Conservation (phyloP, 2,888 invertebrate species). For the Lasioglossum villosulum region DNA sequence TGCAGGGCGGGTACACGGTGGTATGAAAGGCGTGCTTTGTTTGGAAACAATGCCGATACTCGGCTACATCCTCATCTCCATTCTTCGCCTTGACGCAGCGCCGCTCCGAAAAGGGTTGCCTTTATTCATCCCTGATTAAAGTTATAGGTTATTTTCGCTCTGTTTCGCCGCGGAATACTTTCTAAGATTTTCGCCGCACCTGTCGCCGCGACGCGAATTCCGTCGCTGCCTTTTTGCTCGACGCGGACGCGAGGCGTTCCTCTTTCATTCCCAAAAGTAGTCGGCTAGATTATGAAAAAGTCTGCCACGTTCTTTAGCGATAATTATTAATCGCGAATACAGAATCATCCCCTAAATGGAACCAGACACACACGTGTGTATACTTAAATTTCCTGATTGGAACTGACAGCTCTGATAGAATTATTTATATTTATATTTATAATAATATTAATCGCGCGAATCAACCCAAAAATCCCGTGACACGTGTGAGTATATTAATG, state of each 20-base stretch:
- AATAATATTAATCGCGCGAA: too few relatives aligned
- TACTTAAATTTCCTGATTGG: neutral
- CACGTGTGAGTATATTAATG: too few relatives aligned
- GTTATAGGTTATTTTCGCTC: slow-evolving; percentile 81
- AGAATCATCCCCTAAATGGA: neutral
- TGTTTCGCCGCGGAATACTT: slow-evolving; percentile 71
- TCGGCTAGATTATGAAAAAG: neutral
- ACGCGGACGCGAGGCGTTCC: neutral
- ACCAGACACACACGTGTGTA: neutral
- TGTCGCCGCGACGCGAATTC: slow-evolving; percentile 36
- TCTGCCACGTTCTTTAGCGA: neutral
- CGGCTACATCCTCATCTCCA: slow-evolving; percentile 85
- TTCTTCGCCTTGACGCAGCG: slow-evolving; percentile 83
- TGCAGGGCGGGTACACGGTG: slow-evolving; percentile 73
- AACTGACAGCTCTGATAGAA: neutral
- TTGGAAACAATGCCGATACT: slow-evolving; percentile 85
- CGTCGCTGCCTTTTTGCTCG: neutral
- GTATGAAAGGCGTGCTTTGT: slow-evolving; percentile 84
- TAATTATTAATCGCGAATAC: neutral
- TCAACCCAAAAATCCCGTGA: too few relatives aligned
- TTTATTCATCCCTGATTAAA: slow-evolving; percentile 84
- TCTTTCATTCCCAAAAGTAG: neutral
- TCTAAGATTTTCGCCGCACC: slow-evolving; percentile 59
- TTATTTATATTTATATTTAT: too few relatives aligned
- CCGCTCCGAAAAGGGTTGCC: slow-evolving; percentile 79